Percentiles rank a stretch among this genome's conserved stretches.
These are phyloP conservation scores for Fistularia commersonii DNA, from an alignment of 2,797 vertebrate species.

Conservation along the genomic window DNA sequence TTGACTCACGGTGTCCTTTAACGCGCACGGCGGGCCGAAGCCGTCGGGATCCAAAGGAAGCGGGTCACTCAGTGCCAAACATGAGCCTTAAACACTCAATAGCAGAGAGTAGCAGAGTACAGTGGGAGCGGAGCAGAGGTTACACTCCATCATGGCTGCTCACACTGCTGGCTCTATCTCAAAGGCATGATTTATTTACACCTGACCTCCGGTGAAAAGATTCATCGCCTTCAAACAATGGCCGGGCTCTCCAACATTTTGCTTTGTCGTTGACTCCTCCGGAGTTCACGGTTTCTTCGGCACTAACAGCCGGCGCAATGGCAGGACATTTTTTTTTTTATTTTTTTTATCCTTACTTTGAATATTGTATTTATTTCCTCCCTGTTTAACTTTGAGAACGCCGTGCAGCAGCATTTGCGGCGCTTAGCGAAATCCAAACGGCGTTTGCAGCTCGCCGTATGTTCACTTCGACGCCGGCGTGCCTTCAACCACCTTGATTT, in stretches of 20 bases:
- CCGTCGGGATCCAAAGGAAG: constrained; percentile 37
- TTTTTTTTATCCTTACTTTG: constrained; percentile 1
- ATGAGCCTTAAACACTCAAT: constrained; percentile 31
- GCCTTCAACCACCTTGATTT: too few species aligned
- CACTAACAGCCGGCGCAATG: neutral
- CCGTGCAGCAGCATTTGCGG: too few species aligned
- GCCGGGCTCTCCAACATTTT: constrained; percentile 7
- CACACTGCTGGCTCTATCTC: constrained; percentile 27
- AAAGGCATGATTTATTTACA: constrained; percentile 36
- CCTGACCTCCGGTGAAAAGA: constrained; percentile 18
- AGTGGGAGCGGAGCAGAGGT: constrained; percentile 19
- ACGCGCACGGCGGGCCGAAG: too few species aligned
- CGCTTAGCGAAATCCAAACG: too few species aligned
- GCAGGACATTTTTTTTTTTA: neutral
- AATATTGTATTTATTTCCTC: neutral
- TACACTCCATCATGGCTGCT: constrained; percentile 30
- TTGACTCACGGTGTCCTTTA: too few species aligned
- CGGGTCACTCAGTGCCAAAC: constrained; percentile 15
- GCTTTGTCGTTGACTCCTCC: neutral
- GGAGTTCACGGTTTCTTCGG: constrained; percentile 14
- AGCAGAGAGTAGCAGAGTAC: constrained; percentile 15
- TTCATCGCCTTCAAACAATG: constrained; percentile 31
- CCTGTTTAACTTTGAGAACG: too few species aligned
- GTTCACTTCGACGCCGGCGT: too few species aligned
- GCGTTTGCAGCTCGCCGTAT: too few species aligned